Percentiles rank a stretch among this genome's conserved stretches.
Evolutionary conservation across 2,113 vertebrate genomes (phyloP).

Genomic region (Channa argus): DNA sequence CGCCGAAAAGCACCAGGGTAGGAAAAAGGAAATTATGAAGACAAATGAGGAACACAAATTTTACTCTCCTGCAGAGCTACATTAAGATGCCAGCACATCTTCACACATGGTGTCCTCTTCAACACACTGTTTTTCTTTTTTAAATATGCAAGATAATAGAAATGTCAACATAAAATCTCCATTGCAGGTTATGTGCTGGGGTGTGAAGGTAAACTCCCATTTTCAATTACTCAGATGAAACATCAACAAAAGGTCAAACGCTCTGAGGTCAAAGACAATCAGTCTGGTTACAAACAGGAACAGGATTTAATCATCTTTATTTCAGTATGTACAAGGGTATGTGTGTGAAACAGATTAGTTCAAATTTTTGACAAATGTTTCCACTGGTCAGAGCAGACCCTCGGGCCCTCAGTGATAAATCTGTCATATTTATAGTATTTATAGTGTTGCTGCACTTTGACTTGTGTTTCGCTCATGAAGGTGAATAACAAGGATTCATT

Average conservation of each 20-base stretch:
- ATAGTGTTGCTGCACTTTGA: constrained; percentile 29
- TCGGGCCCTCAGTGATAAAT: constrained; percentile 17
- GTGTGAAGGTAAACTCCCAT: constrained; percentile 21
- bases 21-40: constrained; percentile 40
- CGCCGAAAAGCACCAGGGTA: constrained; percentile 17
- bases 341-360: constrained; percentile 32
- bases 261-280: constrained; percentile 41
- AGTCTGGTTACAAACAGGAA: constrained; percentile 25
- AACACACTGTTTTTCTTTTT: neutral
- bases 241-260: neutral
- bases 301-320: constrained; percentile 49
- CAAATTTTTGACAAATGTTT: constrained; percentile 51
- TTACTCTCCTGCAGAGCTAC: neutral
- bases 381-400: neutral
- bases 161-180: neutral
- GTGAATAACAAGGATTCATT: constrained; percentile 50
- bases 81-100: neutral
- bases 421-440: constrained; percentile 42
- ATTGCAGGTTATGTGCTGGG: neutral
- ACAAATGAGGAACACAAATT: constrained; percentile 29
- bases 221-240: constrained; percentile 35
- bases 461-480: constrained; percentile 39
- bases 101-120: neutral
- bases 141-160: constrained; percentile 4
- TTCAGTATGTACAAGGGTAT: constrained; percentile 36